These are phyloP conservation scores for Eunapius fragilis DNA, from an alignment of 37 sponge, comb jelly and placozoan genomes.

Conservation along the genomic window DNA sequence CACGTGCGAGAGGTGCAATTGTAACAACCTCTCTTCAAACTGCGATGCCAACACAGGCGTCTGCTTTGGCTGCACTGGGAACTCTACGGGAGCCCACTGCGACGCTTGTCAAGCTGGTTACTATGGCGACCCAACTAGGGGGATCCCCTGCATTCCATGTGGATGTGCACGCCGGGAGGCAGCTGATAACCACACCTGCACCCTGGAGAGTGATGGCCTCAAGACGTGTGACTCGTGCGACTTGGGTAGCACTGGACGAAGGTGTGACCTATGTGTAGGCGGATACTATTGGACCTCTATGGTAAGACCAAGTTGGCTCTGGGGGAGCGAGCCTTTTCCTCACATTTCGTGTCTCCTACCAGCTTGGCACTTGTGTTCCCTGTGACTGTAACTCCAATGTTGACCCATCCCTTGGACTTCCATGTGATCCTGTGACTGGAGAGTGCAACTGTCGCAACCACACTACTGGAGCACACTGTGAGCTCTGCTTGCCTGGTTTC, in stretches of 20 bases:
- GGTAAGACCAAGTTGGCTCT: slow-evolving; percentile 24
- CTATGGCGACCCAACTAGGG: slow-evolving; percentile 66
- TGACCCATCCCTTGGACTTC: slow-evolving; percentile 67
- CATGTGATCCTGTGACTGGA: slow-evolving; percentile 79
- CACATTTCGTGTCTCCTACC: neutral
- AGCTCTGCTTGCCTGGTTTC: slow-evolving; percentile 70
- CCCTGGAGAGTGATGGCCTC: slow-evolving; percentile 54
- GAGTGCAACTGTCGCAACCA: slow-evolving; percentile 84
- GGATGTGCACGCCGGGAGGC: slow-evolving; percentile 59
- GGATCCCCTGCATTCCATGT: slow-evolving; percentile 76
- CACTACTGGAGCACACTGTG: slow-evolving; percentile 80
- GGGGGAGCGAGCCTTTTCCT: neutral
- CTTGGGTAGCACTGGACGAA: slow-evolving; percentile 69
- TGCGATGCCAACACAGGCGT: slow-evolving; percentile 72
- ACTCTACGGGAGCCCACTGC: slow-evolving; percentile 75
- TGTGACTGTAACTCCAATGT: slow-evolving; percentile 81
- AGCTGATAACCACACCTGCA: slow-evolving; percentile 62
- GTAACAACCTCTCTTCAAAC: slow-evolving; percentile 59
- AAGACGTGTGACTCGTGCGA: slow-evolving; percentile 77
- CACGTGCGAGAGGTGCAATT: slow-evolving; percentile 71
- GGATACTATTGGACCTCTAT: slow-evolving; percentile 84
- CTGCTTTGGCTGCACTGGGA: slow-evolving; percentile 71
- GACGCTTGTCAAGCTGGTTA: slow-evolving; percentile 62
- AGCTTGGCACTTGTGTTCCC: slow-evolving; percentile 35
- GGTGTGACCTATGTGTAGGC: slow-evolving; percentile 83